These are phyloP conservation scores for Megastigmus dorsalis DNA, from an alignment of 2,888 invertebrate genomes.

Conservation along the genomic window DNA sequence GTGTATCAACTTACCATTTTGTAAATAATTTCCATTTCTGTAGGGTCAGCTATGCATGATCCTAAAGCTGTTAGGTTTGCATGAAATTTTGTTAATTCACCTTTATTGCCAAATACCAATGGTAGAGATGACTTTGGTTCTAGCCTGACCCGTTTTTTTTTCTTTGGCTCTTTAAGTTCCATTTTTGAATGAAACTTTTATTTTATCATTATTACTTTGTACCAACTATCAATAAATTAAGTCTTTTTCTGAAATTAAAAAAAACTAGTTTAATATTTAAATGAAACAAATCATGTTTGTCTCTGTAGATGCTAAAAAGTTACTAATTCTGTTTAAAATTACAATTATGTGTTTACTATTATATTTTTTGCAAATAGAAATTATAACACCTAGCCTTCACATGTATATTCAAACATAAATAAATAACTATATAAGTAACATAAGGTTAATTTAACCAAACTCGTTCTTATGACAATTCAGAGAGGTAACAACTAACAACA, in stretches of 20 bases:
- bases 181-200: conserved; percentile 63
- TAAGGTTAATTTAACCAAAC: too few species aligned
- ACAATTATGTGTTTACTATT: too few species aligned
- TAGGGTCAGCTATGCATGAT: conserved; percentile 79
- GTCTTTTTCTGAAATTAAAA: neutral
- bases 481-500: too few species aligned
- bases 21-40: conserved; percentile 79
- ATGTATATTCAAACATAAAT: too few species aligned
- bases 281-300: too few species aligned
- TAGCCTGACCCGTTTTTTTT: conserved; percentile 74
- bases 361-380: neutral
- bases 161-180: conserved; percentile 76
- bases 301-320: too few species aligned
- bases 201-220: conserved; percentile 12
- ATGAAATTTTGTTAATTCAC: conserved; percentile 76
- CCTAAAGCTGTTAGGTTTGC: conserved; percentile 82
- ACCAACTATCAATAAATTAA: neutral
- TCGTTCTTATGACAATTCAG: too few species aligned
- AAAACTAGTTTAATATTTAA: neutral
- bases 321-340: too few species aligned
- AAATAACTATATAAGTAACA: too few species aligned
- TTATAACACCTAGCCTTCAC: too few species aligned
- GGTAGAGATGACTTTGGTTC: conserved; percentile 71
- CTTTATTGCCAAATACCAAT: conserved; percentile 72
- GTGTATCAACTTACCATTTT: conserved; percentile 76